Base-by-base conservation (phyloP, 1,140 invertebrate genomes). In the Caenorhabditis remanei region DNA sequence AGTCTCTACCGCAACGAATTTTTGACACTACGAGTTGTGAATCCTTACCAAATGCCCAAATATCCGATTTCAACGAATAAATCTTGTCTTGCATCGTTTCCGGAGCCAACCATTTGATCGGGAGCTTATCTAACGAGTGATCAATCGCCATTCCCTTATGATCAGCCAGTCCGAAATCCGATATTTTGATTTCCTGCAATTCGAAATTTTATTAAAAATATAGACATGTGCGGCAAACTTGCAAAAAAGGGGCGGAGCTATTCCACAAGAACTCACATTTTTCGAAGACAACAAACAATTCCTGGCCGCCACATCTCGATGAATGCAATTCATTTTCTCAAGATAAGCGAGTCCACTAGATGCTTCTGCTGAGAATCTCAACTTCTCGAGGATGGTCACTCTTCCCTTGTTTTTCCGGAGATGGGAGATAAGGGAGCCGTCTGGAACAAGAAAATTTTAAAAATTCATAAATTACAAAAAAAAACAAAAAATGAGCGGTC, bases 61-160 rank as follows among this genome's bases (percentile, higher is more conserved):
- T 90, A 32, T 90, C 90, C 19, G 86, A 91, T 53, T 90, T 90
- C 41, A 65, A 43, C 1, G 88, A 87, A 71, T 90, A 90, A n/a
- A 90, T 56, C 71, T 89, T 89, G 8, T 90, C 84, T 41, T 90
- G 89, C 19, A 93, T 87, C 13, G 92, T 92, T 82, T 93, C 93
- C 11, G 89, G 88, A 11, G 92, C 92, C 82, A 93, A 89, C 95
- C 95, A 96, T 90, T 96, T 94, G 87, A 96, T 95, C 46, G 95
- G 95, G 89, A 95, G 71, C 94, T 95, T 95, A 94, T 96, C 96
- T 93, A 98, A 96, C 24, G 96, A 98, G 83, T 96, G 97, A 93
- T 99, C 89, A 48, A 53, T 55, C 14, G 89, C 32, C n/a, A 65
- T 83, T 24, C 40, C 79, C 21, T 67, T 61, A 16, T 90, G 86